Base-by-base conservation (phyloP, 2,888 invertebrate genomes). In the Candidula unifasciata region DNA sequence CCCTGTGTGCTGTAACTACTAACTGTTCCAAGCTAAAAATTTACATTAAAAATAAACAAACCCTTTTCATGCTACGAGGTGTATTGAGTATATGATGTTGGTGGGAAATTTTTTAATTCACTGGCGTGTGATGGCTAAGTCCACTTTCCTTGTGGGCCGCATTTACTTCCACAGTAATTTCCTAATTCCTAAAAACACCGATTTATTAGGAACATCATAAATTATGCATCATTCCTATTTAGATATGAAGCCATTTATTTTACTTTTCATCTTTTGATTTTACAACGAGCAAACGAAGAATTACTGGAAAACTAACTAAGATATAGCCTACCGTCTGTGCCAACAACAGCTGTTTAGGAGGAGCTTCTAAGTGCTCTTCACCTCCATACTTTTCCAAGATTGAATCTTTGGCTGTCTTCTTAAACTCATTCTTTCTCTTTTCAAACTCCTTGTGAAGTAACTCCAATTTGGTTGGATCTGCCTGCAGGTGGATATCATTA, bases 381-480 rank as follows among this genome's bases (percentile, higher is more conserved):
- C 99, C 99, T 0, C 99, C 99, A 92, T 99, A 99, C 92, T 96
- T 96, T 89, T 97, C 97, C 68, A 99, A 95, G 84, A 99, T 96
- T 83, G 96, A 96, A 78, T 96, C 96, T 86, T 95, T 95, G 10
- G 97, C 96, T 94, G 96, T 95, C 21, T 96, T 96, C 94, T 99
- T 98, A 89, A 97, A 96, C 89, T 97, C 96, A 66, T 97, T 96
- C 93, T 97, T 97, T 93, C 98, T 97, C 89, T 96, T 96, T 85
- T 96, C 96, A 93, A 97, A 99, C 93, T 99, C 97, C 82, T 96
- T 95, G 93, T 98, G 96, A 85, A 99, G 94, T 89, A 97, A 94
- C 94, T 99, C 99, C 87, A 99, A 94, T 94, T 99, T 99, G 21
- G 99, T 99, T 13, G 99, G 99, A 94, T 99, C 99, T 3, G 99